These are phyloP conservation scores for Hydroisotoma schaefferi DNA, from an alignment of 2,888 invertebrate genomes.

Conservation along the genomic window DNA sequence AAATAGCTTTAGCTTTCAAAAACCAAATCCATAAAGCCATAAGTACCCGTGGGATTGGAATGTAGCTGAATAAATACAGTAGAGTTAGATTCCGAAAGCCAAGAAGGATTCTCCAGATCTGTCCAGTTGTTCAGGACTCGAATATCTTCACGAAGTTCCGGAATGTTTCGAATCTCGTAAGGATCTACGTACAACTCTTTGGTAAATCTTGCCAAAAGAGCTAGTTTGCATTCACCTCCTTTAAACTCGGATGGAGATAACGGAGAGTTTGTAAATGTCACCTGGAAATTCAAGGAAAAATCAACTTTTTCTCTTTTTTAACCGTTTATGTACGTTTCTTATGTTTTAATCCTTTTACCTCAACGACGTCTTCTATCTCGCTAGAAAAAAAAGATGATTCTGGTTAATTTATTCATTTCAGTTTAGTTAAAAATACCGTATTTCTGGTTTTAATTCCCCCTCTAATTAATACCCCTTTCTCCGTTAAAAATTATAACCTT, in stretches of 20 bases:
- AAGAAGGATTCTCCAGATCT: slow-evolving; percentile 44
- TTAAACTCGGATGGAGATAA: slow-evolving; percentile 41
- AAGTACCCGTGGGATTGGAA: slow-evolving; percentile 39
- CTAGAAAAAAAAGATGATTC: no score
- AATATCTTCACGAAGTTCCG: slow-evolving; percentile 32
- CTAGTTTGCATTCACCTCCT: slow-evolving; percentile 40
- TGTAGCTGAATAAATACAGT: slow-evolving; percentile 42
- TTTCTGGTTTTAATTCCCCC: no score
- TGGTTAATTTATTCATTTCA: no score
- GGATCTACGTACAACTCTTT: slow-evolving; percentile 44
- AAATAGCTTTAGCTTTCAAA: neutral
- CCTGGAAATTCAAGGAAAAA: slow-evolving; percentile 12
- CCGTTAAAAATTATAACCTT: no score
- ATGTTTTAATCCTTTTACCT: slow-evolving; percentile 49
- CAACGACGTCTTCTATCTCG: slow-evolving; percentile 55
- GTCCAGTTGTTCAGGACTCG: slow-evolving; percentile 47
- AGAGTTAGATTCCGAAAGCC: slow-evolving; percentile 44
- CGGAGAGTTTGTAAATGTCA: slow-evolving; percentile 46
- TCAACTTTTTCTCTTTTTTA: neutral
- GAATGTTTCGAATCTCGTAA: slow-evolving; percentile 40
- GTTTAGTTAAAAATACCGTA: no score
- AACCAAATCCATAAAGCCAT: neutral
- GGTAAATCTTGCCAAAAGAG: slow-evolving; percentile 36
- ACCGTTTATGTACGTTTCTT: no score
- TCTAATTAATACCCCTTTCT: no score